These are phyloP conservation scores for Kryphioiulus occultus DNA, from an alignment of 2,888 invertebrate genomes.

Conservation along the genomic window DNA sequence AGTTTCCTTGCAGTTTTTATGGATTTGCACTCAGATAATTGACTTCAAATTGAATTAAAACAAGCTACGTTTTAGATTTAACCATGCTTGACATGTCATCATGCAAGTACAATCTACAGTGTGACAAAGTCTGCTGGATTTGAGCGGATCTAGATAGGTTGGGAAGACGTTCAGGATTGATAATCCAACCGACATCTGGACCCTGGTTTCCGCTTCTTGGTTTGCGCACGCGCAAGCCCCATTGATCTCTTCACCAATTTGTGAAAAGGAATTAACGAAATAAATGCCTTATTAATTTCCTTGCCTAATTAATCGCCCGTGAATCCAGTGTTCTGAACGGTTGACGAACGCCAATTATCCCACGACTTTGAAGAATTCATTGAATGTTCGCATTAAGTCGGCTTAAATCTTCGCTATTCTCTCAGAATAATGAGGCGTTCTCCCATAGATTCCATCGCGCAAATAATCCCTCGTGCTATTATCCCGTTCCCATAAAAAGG, in stretches of 20 bases:
- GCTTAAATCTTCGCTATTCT: neutral
- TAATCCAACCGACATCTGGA: neutral
- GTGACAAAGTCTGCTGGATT: neutral
- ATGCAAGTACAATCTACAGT: neutral
- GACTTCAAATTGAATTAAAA: too few species aligned
- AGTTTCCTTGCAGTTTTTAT: too few species aligned
- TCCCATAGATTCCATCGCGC: neutral
- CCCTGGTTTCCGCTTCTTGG: neutral
- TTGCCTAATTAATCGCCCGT: constrained; percentile 17
- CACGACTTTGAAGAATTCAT: constrained; percentile 21
- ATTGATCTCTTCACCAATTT: neutral
- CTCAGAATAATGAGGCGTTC: constrained; percentile 3
- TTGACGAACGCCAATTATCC: constrained; percentile 36
- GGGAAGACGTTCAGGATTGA: neutral
- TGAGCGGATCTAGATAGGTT: neutral
- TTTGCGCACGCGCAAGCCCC: neutral
- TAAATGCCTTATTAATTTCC: constrained; percentile 16
- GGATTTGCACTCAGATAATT: too few species aligned
- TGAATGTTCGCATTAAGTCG: constrained; percentile 36
- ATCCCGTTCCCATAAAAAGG: constrained; percentile 27
- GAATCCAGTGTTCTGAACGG: neutral
- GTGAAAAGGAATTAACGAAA: neutral
- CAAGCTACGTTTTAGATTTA: too few species aligned
- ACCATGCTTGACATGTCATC: too few species aligned
- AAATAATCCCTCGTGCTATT: constrained; percentile 18